A percentile compares a stretch with the other conserved stretches of the same genome.
phyloP scores from a whole-genome alignment of 2,888 invertebrate genomes.

The Onchidella celtica region DNA sequence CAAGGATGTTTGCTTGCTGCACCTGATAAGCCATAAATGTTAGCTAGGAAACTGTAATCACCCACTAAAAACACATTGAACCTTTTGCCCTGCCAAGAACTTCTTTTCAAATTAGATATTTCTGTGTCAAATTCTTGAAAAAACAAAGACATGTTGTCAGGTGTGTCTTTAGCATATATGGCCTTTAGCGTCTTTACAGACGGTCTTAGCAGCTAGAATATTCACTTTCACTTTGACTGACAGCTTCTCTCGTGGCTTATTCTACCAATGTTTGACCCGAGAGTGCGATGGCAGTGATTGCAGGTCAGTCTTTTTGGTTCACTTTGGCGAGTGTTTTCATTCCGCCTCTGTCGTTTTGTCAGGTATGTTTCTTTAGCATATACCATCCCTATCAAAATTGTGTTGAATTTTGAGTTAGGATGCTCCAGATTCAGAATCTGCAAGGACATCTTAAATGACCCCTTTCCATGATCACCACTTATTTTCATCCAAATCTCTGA shows the following conservation, averaged over 20 bases:
- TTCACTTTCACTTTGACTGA: too few species aligned
- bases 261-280: too few species aligned
- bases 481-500: constrained; percentile 30
- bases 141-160: neutral
- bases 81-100: neutral
- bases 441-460: constrained; percentile 14
- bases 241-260: too few species aligned
- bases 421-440: neutral
- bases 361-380: too few species aligned
- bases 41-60: constrained; percentile 1
- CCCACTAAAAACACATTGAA: neutral
- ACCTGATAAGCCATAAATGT: constrained; percentile 20
- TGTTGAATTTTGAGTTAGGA: constrained; percentile 17
- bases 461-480: constrained; percentile 25
- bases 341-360: too few species aligned
- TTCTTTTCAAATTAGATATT: neutral
- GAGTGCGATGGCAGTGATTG: too few species aligned
- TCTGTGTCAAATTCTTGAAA: neutral
- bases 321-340: too few species aligned
- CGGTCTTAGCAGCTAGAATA: too few species aligned
- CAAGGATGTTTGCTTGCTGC: constrained; percentile 17
- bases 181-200: too few species aligned
- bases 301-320: too few species aligned
- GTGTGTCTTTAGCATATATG: constrained; percentile 20
- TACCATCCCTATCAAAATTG: constrained; percentile 22